phyloP scores from a whole-genome alignment of 2,888 invertebrate species.

The Mylabris sibirica region DNA sequence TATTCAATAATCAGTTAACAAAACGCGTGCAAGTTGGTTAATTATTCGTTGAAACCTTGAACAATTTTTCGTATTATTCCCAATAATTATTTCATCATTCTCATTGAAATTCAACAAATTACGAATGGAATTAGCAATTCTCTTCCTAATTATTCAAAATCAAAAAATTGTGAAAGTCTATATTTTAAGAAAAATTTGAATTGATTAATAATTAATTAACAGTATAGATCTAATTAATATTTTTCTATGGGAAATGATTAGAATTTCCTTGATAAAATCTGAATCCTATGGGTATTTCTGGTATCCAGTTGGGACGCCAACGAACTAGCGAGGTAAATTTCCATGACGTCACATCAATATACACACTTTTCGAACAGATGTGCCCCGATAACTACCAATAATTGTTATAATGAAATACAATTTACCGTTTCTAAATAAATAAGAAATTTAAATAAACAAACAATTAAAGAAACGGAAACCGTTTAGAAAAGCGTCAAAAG shows the following conservation, averaged over 20 bases:
- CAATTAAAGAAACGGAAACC: background rate
- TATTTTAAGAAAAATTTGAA: background rate
- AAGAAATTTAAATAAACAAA: background rate
- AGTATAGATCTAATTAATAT: no score
- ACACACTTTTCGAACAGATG: slow-evolving; percentile 6
- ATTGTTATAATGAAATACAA: background rate
- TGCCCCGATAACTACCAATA: background rate
- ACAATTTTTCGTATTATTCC: background rate
- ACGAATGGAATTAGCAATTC: background rate
- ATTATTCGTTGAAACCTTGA: background rate
- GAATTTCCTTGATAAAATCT: background rate
- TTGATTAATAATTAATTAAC: background rate
- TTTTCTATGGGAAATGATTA: background rate
- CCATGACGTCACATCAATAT: slow-evolving; percentile 33
- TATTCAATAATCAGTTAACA: background rate
- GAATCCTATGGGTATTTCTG: background rate
- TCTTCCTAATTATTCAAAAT: background rate
- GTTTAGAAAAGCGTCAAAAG: background rate
- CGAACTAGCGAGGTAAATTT: slow-evolving; percentile 29
- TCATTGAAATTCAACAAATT: background rate
- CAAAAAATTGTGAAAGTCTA: background rate
- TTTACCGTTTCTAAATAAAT: background rate
- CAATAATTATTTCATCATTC: background rate
- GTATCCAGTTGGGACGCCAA: slow-evolving; percentile 6
- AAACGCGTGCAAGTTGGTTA: background rate